Evolutionary conservation across 2,888 invertebrate genomes (phyloP), one percentile per base, ranked within the genome.

Genomic region (Plagodis pulveraria): DNA sequence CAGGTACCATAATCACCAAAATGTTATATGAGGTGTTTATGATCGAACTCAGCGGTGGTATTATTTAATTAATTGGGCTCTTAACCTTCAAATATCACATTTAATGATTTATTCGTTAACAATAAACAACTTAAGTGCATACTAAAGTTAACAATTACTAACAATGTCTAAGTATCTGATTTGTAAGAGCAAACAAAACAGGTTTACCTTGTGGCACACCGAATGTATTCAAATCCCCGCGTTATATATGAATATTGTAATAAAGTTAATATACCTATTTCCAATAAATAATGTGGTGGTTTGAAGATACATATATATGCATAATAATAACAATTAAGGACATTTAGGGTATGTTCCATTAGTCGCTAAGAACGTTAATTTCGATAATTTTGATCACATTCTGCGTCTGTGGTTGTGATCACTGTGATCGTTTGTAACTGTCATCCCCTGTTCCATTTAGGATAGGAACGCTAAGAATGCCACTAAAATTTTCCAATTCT

Each of bases 121-220:
- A 70, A 71, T 66, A 71, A 70, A 66, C 63, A 64, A 59, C 49
- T 47, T 63, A 61, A 65, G 65, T 61, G 59, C 62, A 50, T 57
- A 64, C 61, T 61, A 55, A 55, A 55, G 53, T 60, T 58, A 56
- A 65, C 56, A 63, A 65, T 67, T 69, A 65, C 56, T 45, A 66
- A 67, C 62, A 67, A 58, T 54, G 53, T 70, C 59, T 70, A 22
- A 22, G 22, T 22, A 65, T 73, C 61, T 72, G 67, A 78, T 78
- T 75, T 76, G 77, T 73, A 69, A 74, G 66, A 68, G 71, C 67
- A 72, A n/a, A 57, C 67, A 62, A 68, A 76, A 74, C 80, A 62
- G 67, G 82, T 79, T 83, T 73, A 67, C 83, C 84, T 83, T 82
- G 80, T 72, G 73, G 65, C 56, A 40, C 63, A 66, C 63, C 66